Percentiles rank a stretch among this genome's conserved stretches.
Evolutionary conservation across 2,888 invertebrate species (phyloP).

Genomic region (Epinotia nisella): DNA sequence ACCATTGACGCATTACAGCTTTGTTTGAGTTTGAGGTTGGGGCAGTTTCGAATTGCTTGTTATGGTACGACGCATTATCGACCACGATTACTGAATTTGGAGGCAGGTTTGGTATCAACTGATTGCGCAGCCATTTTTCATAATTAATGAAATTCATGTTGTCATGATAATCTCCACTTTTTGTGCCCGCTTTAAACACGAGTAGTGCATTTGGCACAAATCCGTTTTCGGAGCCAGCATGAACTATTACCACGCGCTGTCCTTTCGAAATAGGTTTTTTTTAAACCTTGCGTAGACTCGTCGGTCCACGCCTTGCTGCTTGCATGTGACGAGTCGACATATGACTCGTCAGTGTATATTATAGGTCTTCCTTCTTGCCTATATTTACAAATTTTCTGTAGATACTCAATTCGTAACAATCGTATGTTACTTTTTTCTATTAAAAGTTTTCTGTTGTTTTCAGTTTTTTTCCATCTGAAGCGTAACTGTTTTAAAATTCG

Average conservation of each 20-base stretch:
- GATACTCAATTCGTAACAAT: slow-evolving; percentile 41
- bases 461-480: slow-evolving; percentile 46
- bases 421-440: slow-evolving; percentile 47
- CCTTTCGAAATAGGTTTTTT: slow-evolving; percentile 50
- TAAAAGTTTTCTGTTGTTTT: slow-evolving; percentile 48
- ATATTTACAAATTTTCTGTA: slow-evolving; percentile 14
- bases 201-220: slow-evolving; percentile 47
- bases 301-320: slow-evolving; percentile 26
- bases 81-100: slow-evolving; percentile 50
- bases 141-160: slow-evolving; percentile 55
- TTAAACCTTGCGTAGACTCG: slow-evolving; percentile 34
- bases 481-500: too few relatives aligned
- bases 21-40: slow-evolving; percentile 49
- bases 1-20: slow-evolving; percentile 51
- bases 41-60: slow-evolving; percentile 46
- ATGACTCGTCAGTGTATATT: slow-evolving; percentile 35
- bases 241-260: slow-evolving; percentile 46
- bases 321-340: slow-evolving; percentile 36
- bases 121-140: slow-evolving; percentile 51
- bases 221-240: slow-evolving; percentile 43
- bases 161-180: slow-evolving; percentile 54
- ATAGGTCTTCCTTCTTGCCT: slow-evolving; percentile 35
- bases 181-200: slow-evolving; percentile 48
- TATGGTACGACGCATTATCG: slow-evolving; percentile 54
- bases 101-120: slow-evolving; percentile 53